Evolutionary conservation across 2,888 invertebrate genomes (phyloP).

Genomic region (Drosophila paucipuncta): DNA sequence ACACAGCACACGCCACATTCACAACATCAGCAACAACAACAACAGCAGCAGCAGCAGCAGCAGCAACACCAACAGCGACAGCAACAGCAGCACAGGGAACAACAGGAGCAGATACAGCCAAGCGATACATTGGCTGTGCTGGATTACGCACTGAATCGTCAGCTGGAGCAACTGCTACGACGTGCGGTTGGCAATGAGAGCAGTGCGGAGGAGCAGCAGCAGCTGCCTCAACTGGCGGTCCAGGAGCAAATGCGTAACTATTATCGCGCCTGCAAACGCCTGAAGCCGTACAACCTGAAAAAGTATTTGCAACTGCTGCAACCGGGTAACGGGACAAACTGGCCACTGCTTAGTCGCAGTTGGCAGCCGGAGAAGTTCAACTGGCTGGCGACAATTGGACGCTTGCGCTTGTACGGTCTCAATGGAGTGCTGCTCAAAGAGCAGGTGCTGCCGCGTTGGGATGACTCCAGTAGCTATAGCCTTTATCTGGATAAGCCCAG

Average conservation of each 20-base stretch:
- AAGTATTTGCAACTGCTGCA: conserved; percentile 77
- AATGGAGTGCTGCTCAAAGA: conserved; percentile 82
- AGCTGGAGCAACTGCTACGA: conserved; percentile 72
- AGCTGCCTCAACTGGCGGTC: conserved; percentile 27
- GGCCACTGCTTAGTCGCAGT: conserved; percentile 67
- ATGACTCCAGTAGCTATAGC: conserved; percentile 77
- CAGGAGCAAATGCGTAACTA: conserved; percentile 75
- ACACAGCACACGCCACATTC: not conserved
- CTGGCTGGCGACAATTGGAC: conserved; percentile 80
- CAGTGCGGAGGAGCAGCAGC: conserved; percentile 33
- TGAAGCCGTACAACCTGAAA: conserved; percentile 80
- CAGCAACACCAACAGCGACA: conserved; percentile 40
- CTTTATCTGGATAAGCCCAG: conserved; percentile 82
- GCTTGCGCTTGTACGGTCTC: conserved; percentile 76
- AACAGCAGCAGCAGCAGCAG: not conserved
- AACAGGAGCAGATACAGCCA: conserved; percentile 67
- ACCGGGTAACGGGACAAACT: conserved; percentile 59
- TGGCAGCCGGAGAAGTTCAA: conserved; percentile 77
- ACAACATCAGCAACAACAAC: conserved; percentile 16
- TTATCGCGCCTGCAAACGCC: conserved; percentile 81
- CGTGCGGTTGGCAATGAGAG: conserved; percentile 43
- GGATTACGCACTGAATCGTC: conserved; percentile 78
- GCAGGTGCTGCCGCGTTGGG: conserved; percentile 82
- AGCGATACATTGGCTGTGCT: conserved; percentile 80
- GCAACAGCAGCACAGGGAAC: conserved; percentile 58